Evolutionary conservation across 2,888 invertebrate genomes (phyloP).

Genomic region (Yponomeuta cagnagella): DNA sequence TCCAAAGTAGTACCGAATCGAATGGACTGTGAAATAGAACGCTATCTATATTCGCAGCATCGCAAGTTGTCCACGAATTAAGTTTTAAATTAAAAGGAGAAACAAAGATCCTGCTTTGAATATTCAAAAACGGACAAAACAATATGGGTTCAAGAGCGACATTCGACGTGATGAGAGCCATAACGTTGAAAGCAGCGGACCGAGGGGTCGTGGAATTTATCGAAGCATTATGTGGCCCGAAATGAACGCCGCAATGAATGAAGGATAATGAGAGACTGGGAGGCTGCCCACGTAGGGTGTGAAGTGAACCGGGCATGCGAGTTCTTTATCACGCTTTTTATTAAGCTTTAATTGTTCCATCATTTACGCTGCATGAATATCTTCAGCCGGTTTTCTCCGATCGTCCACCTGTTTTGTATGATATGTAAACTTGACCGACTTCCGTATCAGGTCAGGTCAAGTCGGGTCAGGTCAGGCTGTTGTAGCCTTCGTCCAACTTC

Average conservation of each 20-base stretch:
- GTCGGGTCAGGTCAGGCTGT: conserved; percentile 30
- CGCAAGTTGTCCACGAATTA: not conserved
- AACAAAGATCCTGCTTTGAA: conserved; percentile 40
- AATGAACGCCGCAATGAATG: conserved; percentile 28
- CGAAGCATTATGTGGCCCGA: conserved; percentile 29
- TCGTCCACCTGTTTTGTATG: conserved; percentile 17
- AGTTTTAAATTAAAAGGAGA: not conserved
- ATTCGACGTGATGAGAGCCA: conserved; percentile 37
- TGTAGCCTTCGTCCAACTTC: conserved; percentile 37
- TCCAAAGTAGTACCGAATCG: not conserved
- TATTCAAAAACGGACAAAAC: conserved; percentile 39
- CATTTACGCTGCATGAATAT: conserved; percentile 8
- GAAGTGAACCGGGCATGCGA: conserved; percentile 10
- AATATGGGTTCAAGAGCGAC: conserved; percentile 38
- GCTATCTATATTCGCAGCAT: not conserved
- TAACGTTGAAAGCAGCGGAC: conserved; percentile 31
- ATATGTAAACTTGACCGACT: conserved; percentile 42
- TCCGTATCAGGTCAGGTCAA: conserved; percentile 23
- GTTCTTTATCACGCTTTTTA: conserved; percentile 18
- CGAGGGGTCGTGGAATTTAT: conserved; percentile 31
- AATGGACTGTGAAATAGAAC: conserved; percentile 1
- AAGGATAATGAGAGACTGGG: conserved; percentile 26
- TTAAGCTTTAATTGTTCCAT: conserved; percentile 9
- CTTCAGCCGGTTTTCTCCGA: not conserved
- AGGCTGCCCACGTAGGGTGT: conserved; percentile 19